Conservation (phyloP, 2,888 invertebrate species). For the Muscina levida region DNA sequence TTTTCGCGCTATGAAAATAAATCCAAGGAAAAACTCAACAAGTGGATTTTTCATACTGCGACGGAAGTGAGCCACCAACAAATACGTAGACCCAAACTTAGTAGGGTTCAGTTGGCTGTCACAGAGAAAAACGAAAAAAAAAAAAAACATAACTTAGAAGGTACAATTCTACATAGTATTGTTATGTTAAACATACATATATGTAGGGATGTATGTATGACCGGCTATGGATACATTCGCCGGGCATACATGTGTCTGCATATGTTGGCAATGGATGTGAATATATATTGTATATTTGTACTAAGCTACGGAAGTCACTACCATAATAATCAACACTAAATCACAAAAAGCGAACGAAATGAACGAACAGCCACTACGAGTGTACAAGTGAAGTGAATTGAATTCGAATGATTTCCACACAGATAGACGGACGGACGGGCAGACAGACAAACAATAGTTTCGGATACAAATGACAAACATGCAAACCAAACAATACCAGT, state of each 20-base stretch:
- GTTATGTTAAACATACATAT: background rate
- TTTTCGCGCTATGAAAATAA: no score
- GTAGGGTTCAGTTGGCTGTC: background rate
- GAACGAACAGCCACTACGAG: constrained; percentile 70
- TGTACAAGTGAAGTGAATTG: no score
- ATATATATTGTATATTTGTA: constrained; percentile 32
- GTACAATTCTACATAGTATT: background rate
- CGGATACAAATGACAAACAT: background rate
- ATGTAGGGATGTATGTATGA: no score
- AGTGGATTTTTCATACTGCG: no score
- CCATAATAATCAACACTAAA: constrained; percentile 53
- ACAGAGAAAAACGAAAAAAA: background rate
- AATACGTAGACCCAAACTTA: background rate
- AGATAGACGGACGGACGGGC: background rate
- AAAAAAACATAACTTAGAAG: background rate
- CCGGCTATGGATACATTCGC: no score
- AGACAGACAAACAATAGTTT: background rate
- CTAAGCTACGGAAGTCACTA: constrained; percentile 60
- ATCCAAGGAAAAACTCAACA: no score
- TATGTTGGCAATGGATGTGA: constrained; percentile 9
- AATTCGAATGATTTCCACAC: background rate
- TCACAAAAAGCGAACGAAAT: constrained; percentile 60
- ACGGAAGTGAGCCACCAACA: background rate
- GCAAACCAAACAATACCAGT: background rate
- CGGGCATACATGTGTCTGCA: background rate